Evolutionary conservation across 2,113 vertebrate genomes (phyloP).

Genomic region (Puffinus mauretanicus): DNA sequence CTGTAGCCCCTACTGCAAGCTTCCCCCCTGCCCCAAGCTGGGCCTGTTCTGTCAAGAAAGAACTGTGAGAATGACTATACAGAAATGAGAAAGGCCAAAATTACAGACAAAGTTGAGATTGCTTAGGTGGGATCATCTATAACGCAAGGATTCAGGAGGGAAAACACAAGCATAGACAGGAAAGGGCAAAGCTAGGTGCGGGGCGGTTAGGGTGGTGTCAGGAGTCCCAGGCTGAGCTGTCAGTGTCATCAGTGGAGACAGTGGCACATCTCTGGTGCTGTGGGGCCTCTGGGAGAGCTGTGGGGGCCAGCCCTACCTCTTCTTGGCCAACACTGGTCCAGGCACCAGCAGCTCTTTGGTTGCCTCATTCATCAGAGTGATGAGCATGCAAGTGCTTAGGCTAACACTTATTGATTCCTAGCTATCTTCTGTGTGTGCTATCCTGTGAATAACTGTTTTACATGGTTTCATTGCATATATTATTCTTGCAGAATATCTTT

Average conservation of each 20-base stretch:
- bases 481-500: background rate
- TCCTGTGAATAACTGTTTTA: background rate
- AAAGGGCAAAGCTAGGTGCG: background rate
- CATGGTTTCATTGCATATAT: accelerated
- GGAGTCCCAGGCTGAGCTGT: background rate
- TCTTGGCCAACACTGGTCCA: background rate
- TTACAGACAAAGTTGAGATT: background rate
- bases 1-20: background rate
- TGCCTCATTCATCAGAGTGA: background rate
- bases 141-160: background rate
- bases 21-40: background rate
- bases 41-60: background rate
- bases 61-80: background rate
- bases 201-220: background rate
- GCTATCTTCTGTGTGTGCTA: background rate
- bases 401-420: background rate
- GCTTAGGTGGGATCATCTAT: background rate
- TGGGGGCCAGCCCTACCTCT: background rate
- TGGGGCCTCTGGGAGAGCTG: background rate
- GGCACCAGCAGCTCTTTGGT: background rate
- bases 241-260: background rate
- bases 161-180: background rate
- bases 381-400: background rate
- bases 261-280: background rate
- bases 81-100: background rate